phyloP scores from a whole-genome alignment of 2,113 vertebrate genomes.

The Dryoscopus gambensis region DNA sequence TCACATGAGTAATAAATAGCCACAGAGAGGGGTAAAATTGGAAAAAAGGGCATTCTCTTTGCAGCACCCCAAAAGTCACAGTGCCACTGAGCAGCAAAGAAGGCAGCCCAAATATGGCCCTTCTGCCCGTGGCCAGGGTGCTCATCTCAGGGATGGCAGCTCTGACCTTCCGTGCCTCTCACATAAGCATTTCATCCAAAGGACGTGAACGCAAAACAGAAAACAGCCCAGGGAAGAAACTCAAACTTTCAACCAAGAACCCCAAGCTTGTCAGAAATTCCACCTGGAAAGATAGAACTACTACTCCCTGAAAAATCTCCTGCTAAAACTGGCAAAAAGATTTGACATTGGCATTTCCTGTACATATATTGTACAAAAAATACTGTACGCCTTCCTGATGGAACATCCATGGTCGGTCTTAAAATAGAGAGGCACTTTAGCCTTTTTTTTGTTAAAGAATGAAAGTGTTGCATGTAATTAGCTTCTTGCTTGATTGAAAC shows the following conservation, averaged over 20 bases:
- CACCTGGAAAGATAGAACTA: background rate
- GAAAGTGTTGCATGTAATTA: background rate
- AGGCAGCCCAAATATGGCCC: background rate
- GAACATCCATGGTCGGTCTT: background rate
- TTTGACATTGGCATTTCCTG: background rate
- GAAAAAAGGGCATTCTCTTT: background rate
- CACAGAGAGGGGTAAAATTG: background rate
- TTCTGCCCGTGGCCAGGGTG: too few relatives aligned
- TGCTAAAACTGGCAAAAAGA: background rate
- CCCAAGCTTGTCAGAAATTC: background rate
- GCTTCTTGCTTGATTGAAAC: background rate
- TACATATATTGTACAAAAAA: too few relatives aligned
- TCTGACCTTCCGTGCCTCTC: background rate
- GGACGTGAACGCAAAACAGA: accelerated
- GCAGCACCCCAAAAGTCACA: background rate
- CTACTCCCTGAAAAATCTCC: background rate
- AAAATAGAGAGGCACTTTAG: background rate
- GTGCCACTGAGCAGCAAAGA: background rate
- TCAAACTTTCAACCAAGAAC: background rate
- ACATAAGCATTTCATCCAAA: background rate
- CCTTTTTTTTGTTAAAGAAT: background rate
- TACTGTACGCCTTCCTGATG: too few relatives aligned
- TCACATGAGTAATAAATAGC: background rate
- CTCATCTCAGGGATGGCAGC: background rate
- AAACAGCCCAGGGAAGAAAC: background rate